These are phyloP conservation scores for Saguinus midas DNA, from an alignment of 2,113 vertebrate genomes.

Conservation along the genomic window DNA sequence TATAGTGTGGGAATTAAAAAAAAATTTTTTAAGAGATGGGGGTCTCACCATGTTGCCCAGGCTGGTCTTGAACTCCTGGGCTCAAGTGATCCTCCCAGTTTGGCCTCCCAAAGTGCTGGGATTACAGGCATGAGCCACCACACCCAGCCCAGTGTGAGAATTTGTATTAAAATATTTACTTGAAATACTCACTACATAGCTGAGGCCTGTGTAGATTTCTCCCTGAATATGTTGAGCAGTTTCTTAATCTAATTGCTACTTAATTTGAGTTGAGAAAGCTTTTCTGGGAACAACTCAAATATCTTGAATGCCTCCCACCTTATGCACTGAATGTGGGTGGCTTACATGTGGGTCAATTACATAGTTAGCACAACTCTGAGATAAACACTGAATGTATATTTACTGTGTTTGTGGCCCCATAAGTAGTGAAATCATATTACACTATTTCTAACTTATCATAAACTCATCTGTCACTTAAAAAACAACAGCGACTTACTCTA, in stretches of 20 bases:
- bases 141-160: neutral
- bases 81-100: too few relatives aligned
- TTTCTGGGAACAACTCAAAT: neutral
- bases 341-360: accelerated
- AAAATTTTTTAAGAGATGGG: too few relatives aligned
- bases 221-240: accelerated
- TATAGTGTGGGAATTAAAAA: neutral
- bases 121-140: too few relatives aligned
- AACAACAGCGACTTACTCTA: constrained; percentile 88
- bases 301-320: accelerated
- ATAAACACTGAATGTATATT: neutral
- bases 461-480: neutral
- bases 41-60: too few relatives aligned
- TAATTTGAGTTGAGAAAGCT: accelerated
- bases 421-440: neutral
- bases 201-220: neutral
- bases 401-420: neutral
- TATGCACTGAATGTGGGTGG: accelerated
- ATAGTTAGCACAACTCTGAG: accelerated
- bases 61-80: too few relatives aligned
- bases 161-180: neutral
- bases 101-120: too few relatives aligned
- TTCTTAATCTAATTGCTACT: neutral
- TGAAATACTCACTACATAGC: neutral
- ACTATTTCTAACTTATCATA: neutral